Evolutionary conservation across 1,140 invertebrate genomes (phyloP).

Genomic region (Wiebesia pumilae): DNA sequence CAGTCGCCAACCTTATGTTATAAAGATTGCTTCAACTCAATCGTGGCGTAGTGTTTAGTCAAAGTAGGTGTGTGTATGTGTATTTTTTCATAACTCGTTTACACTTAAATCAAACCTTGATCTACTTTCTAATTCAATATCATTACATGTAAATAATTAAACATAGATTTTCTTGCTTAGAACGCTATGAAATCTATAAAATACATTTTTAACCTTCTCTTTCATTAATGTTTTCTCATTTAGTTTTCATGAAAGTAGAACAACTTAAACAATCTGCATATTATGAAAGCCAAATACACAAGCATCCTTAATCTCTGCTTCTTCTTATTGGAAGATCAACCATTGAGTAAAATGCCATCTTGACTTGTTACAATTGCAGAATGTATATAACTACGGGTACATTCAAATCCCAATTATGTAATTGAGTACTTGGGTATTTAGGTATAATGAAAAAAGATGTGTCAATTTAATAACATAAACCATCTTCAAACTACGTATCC

Average conservation of each 20-base stretch:
- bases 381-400: too few species aligned
- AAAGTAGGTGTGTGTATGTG: not conserved
- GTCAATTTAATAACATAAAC: not conserved
- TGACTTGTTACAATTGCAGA: too few species aligned
- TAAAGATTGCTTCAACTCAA: not conserved
- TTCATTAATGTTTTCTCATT: not conserved
- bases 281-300: not conserved
- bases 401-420: too few species aligned
- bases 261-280: not conserved
- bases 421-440: too few species aligned
- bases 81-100: not conserved
- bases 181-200: not conserved
- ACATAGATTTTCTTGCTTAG: not conserved
- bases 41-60: not conserved
- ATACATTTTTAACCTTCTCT: not conserved
- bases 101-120: slow-evolving; percentile 17
- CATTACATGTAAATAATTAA: not conserved
- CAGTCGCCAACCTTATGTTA: slow-evolving; percentile 14
- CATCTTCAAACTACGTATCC: not conserved
- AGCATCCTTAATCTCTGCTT: not conserved
- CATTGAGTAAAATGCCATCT: not conserved
- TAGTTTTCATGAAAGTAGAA: slow-evolving; percentile 4
- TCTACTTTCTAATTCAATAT: slow-evolving; percentile 24
- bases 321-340: not conserved
- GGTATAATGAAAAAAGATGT: not conserved